phyloP scores from a whole-genome alignment of 2,888 invertebrate genomes.

The Leucophenga maculata region DNA sequence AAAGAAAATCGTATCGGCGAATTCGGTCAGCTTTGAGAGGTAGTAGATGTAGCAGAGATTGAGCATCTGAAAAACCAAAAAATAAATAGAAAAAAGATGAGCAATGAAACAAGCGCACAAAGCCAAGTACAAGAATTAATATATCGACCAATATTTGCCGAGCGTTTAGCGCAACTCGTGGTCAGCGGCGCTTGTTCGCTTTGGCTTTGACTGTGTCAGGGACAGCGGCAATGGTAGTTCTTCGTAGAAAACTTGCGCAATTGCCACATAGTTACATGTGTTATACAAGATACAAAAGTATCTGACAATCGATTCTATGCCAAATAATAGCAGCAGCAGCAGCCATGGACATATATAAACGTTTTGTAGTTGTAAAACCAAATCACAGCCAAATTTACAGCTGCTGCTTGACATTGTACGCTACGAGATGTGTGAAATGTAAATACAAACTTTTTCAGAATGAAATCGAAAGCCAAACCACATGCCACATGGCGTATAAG shows the following conservation, averaged over 20 bases:
- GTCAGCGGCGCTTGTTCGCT: background rate
- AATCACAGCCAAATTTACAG: too few species aligned
- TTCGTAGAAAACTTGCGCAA: too few species aligned
- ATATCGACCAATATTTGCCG: constrained; percentile 5
- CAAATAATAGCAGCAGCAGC: too few species aligned
- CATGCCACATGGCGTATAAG: too few species aligned
- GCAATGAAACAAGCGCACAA: background rate
- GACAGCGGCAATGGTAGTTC: too few species aligned
- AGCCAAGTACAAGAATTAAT: too few species aligned
- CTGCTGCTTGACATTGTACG: background rate
- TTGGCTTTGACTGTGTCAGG: too few species aligned
- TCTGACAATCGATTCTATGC: too few species aligned
- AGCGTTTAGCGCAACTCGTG: background rate
- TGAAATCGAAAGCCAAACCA: too few species aligned
- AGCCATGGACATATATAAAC: background rate
- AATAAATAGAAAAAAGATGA: constrained; percentile 17
- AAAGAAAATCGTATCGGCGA: constrained; percentile 94
- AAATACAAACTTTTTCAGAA: constrained; percentile 1
- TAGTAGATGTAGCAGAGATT: constrained; percentile 86
- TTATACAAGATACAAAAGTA: too few species aligned
- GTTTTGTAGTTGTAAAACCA: too few species aligned
- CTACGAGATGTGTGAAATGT: constrained; percentile 12
- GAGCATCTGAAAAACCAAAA: constrained; percentile 64
- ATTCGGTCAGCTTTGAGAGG: constrained; percentile 90
- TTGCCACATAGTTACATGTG: too few species aligned